A percentile compares a stretch with the other conserved stretches of the same genome.
phyloP scores from a whole-genome alignment of 2,888 invertebrate genomes.

The Drosophila nigricruria region DNA sequence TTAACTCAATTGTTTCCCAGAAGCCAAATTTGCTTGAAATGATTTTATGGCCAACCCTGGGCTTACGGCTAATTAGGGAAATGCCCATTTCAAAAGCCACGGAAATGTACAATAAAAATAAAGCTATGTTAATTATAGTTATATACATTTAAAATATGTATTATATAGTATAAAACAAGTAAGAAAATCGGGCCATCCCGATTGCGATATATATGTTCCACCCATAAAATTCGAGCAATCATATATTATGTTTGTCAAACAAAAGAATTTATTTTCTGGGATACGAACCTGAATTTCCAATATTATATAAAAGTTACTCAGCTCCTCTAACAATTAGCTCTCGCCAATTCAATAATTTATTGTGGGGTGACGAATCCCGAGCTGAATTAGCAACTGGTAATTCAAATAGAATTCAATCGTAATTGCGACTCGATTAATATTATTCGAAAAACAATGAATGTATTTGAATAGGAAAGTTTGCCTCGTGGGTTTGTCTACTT shows the following conservation, averaged over 20 bases:
- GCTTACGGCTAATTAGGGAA: slow-evolving; percentile 32
- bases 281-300: too few relatives aligned
- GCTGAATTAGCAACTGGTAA: neutral
- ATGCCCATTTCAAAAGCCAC: neutral
- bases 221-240: neutral
- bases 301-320: neutral
- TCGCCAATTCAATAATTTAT: too few relatives aligned
- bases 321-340: neutral
- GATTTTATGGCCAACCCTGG: slow-evolving; percentile 21
- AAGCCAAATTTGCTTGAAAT: slow-evolving; percentile 34
- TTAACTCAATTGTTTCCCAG: slow-evolving; percentile 28
- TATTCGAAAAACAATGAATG: too few relatives aligned
- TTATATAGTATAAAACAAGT: too few relatives aligned
- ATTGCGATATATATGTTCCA: too few relatives aligned
- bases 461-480: too few relatives aligned
- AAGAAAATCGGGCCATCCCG: too few relatives aligned
- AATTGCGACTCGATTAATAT: neutral
- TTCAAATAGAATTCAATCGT: neutral
- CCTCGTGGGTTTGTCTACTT: too few relatives aligned
- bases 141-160: too few relatives aligned
- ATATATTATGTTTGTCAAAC: too few relatives aligned
- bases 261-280: too few relatives aligned
- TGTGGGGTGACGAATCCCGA: too few relatives aligned
- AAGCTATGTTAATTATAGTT: neutral
- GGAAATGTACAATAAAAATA: slow-evolving; percentile 4